Evolutionary conservation across 2,113 vertebrate species (phyloP).

Genomic region (Nettapus auritus): DNA sequence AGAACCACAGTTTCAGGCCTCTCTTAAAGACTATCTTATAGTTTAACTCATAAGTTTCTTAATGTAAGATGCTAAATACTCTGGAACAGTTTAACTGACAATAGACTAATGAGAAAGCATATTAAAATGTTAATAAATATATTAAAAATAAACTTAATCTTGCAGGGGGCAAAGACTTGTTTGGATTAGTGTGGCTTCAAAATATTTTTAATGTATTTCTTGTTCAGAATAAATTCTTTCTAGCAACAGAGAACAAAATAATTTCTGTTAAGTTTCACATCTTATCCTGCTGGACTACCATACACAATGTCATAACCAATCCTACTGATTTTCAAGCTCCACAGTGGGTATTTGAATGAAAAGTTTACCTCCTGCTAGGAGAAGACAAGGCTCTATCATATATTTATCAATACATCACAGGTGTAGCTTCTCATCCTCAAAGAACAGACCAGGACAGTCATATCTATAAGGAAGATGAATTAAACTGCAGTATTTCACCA

Average conservation of each 20-base stretch:
- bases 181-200: background rate
- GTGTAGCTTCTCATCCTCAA: background rate
- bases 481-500: background rate
- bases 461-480: background rate
- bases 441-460: background rate
- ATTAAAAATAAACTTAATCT: background rate
- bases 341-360: background rate
- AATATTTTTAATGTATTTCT: background rate
- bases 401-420: background rate
- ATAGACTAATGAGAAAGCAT: background rate
- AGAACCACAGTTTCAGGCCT: background rate
- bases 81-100: background rate
- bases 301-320: background rate
- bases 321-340: background rate
- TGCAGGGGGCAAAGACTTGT: background rate
- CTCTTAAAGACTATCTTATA: background rate
- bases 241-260: background rate
- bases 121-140: background rate
- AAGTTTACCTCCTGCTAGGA: background rate
- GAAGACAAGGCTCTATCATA: background rate
- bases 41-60: background rate
- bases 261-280: background rate
- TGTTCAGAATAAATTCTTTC: background rate
- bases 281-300: background rate
- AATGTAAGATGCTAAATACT: background rate